These are phyloP conservation scores for Teleogryllus oceanicus DNA, from an alignment of 2,888 invertebrate species.

Conservation along the genomic window DNA sequence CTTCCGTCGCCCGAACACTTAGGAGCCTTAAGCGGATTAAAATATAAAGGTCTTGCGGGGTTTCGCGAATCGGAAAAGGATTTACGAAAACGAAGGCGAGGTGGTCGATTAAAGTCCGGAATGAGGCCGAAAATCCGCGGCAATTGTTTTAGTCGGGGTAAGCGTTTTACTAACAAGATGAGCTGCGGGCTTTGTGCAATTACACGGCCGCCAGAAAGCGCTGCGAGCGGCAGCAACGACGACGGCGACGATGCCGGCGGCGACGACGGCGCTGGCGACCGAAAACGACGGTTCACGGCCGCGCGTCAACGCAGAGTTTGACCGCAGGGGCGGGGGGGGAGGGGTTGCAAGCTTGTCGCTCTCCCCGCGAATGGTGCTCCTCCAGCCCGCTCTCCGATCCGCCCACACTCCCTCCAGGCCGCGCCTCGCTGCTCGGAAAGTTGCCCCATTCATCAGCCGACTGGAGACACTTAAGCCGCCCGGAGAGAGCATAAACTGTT, in stretches of 20 bases:
- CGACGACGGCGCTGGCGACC: neutral
- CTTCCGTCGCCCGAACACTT: neutral
- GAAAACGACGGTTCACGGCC: neutral
- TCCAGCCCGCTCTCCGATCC: neutral
- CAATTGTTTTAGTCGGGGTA: slow-evolving; percentile 10
- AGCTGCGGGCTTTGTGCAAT: slow-evolving; percentile 10
- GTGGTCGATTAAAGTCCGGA: neutral
- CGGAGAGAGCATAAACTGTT: neutral
- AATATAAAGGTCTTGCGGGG: slow-evolving; percentile 18
- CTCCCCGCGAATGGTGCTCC: no score
- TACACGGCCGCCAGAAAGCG: neutral
- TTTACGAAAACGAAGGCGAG: neutral
- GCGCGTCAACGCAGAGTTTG: neutral
- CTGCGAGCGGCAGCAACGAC: neutral
- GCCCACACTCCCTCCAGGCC: neutral
- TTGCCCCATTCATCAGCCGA: neutral
- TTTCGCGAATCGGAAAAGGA: slow-evolving; percentile 18
- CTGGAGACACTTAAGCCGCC: neutral
- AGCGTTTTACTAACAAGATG: slow-evolving; percentile 9
- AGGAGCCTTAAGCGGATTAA: slow-evolving; percentile 1
- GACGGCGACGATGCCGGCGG: neutral
- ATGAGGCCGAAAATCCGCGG: slow-evolving; percentile 2
- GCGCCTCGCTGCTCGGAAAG: neutral
- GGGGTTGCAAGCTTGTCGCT: no score
- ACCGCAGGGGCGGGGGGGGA: neutral